Conservation (phyloP, 2,113 vertebrate genomes). For the Serilophus lunatus region DNA sequence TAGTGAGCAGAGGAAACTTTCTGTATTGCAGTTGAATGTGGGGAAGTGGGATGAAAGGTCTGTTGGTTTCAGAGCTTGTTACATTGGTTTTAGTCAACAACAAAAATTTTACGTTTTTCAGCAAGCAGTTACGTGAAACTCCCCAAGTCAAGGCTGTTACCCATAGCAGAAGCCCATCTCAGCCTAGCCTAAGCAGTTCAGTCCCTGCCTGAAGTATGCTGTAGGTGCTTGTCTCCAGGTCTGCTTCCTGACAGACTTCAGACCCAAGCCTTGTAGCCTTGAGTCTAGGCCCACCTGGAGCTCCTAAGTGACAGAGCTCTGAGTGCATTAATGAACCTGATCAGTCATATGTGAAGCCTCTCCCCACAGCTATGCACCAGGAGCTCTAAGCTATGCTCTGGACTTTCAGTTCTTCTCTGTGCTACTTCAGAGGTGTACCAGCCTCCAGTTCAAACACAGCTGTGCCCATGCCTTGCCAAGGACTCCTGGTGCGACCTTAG, state of each 20-base stretch:
- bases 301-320: background rate
- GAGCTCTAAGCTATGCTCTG: background rate
- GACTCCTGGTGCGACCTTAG: background rate
- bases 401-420: background rate
- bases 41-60: background rate
- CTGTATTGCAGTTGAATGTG: background rate
- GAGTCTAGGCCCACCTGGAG: background rate
- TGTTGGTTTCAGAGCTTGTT: background rate
- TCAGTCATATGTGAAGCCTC: background rate
- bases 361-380: background rate
- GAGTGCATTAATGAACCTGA: background rate
- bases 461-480: background rate
- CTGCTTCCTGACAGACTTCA: background rate
- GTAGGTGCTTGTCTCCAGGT: background rate
- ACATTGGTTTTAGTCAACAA: background rate
- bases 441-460: constrained; percentile 19
- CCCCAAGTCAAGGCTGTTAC: background rate
- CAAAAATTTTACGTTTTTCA: background rate
- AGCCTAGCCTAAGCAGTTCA: background rate
- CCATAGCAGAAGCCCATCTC: background rate
- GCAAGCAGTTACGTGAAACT: background rate
- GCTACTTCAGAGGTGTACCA: background rate
- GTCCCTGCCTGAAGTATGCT: background rate
- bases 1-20: background rate
- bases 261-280: background rate